phyloP scores from a whole-genome alignment of 92 coral and sea anemone genomes.

The Metridium senile region DNA sequence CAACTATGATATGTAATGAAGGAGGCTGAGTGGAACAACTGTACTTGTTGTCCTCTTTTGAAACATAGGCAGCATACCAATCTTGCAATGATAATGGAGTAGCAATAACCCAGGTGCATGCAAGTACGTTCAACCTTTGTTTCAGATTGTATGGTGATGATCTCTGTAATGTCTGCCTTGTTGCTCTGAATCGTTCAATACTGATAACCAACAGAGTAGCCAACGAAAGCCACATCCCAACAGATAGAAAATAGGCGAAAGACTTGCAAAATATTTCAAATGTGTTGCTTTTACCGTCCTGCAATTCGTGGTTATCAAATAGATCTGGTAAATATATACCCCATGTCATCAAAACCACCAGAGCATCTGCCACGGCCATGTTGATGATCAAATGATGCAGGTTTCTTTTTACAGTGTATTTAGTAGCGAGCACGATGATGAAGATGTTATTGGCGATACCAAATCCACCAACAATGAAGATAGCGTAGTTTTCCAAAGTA shows the following conservation, averaged over 20 bases:
- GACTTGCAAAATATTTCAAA: not conserved
- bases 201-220: not conserved
- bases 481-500: not conserved
- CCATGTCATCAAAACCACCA: not conserved
- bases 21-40: not conserved
- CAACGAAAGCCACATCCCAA: not conserved
- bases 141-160: not conserved
- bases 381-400: slow-evolving; percentile 24
- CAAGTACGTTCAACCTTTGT: not conserved
- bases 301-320: not conserved
- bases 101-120: not conserved
- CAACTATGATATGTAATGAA: not conserved
- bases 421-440: slow-evolving; percentile 10
- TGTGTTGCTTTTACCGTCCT: not conserved
- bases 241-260: not conserved
- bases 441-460: not conserved
- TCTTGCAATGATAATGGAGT: not conserved
- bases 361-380: slow-evolving; percentile 24
- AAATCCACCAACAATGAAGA: not conserved
- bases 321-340: not conserved
- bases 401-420: slow-evolving; percentile 1
- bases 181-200: slow-evolving; percentile 11
- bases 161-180: not conserved
- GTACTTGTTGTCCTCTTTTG: not conserved
- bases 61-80: not conserved